Conservation (phyloP, 2,888 invertebrate species). For the Chydorus sphaericus region DNA sequence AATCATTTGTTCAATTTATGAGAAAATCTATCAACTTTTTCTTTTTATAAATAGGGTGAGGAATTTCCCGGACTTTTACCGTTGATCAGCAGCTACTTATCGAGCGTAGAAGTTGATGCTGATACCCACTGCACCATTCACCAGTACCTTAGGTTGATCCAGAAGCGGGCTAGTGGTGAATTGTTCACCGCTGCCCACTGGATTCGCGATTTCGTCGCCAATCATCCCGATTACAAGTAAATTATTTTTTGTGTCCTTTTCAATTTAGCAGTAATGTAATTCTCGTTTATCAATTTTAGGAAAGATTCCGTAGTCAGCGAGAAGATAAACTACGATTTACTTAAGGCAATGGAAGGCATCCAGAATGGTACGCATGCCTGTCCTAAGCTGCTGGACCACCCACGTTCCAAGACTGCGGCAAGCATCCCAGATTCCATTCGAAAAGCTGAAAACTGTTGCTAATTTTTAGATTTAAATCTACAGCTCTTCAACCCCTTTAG, state of each 20-base stretch:
- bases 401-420: slow-evolving; percentile 18
- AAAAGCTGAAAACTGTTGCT: slow-evolving; percentile 1
- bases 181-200: slow-evolving; percentile 86
- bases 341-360: slow-evolving; percentile 57
- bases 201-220: slow-evolving; percentile 76
- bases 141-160: slow-evolving; percentile 87
- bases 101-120: slow-evolving; percentile 92
- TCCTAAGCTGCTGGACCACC: slow-evolving; percentile 48
- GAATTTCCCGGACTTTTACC: slow-evolving; percentile 90
- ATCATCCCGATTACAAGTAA: slow-evolving; percentile 81
- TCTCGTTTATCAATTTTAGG: slow-evolving; percentile 30
- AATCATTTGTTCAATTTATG: not conserved
- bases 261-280: not conserved
- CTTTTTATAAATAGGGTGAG: slow-evolving; percentile 42
- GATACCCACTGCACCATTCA: slow-evolving; percentile 95
- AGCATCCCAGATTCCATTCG: slow-evolving; percentile 16
- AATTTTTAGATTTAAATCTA: no score
- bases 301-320: slow-evolving; percentile 81
- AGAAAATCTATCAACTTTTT: slow-evolving; percentile 11
- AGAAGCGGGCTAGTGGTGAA: slow-evolving; percentile 71
- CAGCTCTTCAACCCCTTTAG: no score
- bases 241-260: slow-evolving; percentile 26
- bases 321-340: slow-evolving; percentile 75
- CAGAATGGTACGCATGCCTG: slow-evolving; percentile 54
- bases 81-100: slow-evolving; percentile 82